phyloP scores from a whole-genome alignment of 2,113 vertebrate genomes.

The Strix aluco region DNA sequence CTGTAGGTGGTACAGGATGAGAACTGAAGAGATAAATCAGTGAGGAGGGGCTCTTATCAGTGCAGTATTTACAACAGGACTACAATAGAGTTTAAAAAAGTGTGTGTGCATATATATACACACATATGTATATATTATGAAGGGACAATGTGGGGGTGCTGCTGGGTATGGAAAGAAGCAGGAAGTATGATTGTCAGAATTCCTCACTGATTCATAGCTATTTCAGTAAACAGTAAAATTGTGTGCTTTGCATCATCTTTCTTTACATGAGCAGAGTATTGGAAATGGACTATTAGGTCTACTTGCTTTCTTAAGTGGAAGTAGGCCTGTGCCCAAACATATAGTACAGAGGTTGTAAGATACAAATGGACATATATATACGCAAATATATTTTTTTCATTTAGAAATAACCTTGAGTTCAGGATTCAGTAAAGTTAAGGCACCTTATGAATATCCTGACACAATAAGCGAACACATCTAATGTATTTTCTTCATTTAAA shows the following conservation, averaged over 20 bases:
- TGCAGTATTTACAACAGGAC: neutral
- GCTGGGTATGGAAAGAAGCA: neutral
- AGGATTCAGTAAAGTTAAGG: neutral
- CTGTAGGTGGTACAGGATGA: neutral
- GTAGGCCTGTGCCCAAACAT: neutral
- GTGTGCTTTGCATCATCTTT: neutral
- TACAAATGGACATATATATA: neutral
- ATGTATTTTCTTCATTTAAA: neutral
- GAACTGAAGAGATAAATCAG: neutral
- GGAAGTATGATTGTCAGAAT: neutral
- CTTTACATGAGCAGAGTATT: neutral
- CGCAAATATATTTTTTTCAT: neutral
- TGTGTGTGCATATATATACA: neutral
- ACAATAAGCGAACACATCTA: neutral
- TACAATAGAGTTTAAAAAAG: neutral
- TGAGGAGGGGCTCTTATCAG: neutral
- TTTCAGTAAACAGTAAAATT: neutral
- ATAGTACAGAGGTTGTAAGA: neutral
- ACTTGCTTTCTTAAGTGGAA: neutral
- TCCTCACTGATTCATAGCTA: neutral
- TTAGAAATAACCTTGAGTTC: neutral
- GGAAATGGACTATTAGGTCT: neutral
- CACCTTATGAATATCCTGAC: neutral
- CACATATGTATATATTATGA: neutral
- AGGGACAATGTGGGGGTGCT: neutral